Evolutionary conservation across 2,888 invertebrate species (phyloP).

Genomic region (Andrena camellia): DNA sequence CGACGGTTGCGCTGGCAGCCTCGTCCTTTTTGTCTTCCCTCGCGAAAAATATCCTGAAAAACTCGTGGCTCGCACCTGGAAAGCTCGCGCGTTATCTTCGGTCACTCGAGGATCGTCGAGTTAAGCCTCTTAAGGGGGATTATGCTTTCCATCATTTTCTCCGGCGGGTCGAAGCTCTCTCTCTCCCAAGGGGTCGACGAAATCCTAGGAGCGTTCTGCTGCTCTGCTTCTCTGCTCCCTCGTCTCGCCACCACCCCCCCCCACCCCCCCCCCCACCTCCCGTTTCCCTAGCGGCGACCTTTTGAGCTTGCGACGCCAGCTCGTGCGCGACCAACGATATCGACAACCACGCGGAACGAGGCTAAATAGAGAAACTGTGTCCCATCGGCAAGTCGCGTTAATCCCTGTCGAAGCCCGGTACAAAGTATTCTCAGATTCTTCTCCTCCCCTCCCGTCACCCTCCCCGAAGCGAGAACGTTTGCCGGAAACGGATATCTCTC

Average conservation of each 20-base stretch:
- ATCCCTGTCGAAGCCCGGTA: slow-evolving; percentile 11
- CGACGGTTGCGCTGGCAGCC: background rate
- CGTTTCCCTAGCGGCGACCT: slow-evolving; percentile 4
- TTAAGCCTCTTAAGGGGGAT: slow-evolving; percentile 76
- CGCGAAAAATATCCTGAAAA: slow-evolving; percentile 48
- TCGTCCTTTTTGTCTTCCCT: slow-evolving; percentile 32
- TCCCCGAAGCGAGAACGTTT: background rate
- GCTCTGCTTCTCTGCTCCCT: background rate
- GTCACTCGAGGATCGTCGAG: slow-evolving; percentile 71
- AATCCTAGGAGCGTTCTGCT: slow-evolving; percentile 37
- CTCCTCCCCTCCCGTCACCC: background rate
- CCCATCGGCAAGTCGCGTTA: slow-evolving; percentile 16
- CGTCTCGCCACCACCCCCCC: no score
- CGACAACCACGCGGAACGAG: background rate
- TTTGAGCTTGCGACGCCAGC: slow-evolving; percentile 21
- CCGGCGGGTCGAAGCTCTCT: slow-evolving; percentile 25
- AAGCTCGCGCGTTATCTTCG: slow-evolving; percentile 68
- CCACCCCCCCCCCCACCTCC: no score
- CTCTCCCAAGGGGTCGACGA: slow-evolving; percentile 44
- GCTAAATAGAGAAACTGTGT: slow-evolving; percentile 24
- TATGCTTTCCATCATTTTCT: slow-evolving; percentile 74
- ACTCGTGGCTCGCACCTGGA: slow-evolving; percentile 53
- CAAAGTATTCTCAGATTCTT: background rate
- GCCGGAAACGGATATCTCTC: background rate
- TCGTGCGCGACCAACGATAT: slow-evolving; percentile 8